A percentile compares a stretch with the other conserved stretches of the same genome.
phyloP scores from a whole-genome alignment of 2,113 vertebrate species.

The Lontra canadensis region DNA sequence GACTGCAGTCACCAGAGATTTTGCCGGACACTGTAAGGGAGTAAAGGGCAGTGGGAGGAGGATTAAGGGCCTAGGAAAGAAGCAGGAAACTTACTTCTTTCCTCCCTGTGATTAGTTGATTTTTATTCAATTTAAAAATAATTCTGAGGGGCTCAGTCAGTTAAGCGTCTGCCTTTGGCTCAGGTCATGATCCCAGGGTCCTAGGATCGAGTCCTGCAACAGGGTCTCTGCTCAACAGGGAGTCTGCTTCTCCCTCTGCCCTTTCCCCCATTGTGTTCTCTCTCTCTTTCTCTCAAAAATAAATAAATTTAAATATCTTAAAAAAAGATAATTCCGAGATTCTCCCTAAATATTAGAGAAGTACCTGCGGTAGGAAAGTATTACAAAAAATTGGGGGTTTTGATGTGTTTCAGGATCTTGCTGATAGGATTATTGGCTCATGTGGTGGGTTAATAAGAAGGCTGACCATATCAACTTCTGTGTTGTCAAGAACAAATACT shows the following conservation, averaged over 20 bases:
- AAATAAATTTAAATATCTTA: background rate
- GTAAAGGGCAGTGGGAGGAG: background rate
- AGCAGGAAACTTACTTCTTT: background rate
- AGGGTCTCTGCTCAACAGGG: background rate
- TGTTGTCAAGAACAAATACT: background rate
- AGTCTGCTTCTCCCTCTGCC: background rate
- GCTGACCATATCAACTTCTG: background rate
- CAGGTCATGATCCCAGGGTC: background rate
- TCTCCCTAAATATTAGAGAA: conserved; percentile 24
- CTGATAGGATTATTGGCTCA: background rate
- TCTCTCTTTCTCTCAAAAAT: background rate
- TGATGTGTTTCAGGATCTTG: background rate
- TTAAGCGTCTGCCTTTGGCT: background rate
- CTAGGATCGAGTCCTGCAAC: background rate
- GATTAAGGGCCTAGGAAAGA: background rate
- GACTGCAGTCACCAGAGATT: background rate
- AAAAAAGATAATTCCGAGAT: background rate
- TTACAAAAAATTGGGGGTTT: background rate
- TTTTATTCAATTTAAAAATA: conserved; percentile 50
- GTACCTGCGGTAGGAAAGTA: background rate
- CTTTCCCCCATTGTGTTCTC: background rate
- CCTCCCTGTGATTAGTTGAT: background rate
- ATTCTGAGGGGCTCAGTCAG: background rate
- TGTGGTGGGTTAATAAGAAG: background rate
- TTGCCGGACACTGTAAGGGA: background rate